Evolutionary conservation across 2,797 vertebrate species (phyloP).

Genomic region (Mormyrus hasselquistii): DNA sequence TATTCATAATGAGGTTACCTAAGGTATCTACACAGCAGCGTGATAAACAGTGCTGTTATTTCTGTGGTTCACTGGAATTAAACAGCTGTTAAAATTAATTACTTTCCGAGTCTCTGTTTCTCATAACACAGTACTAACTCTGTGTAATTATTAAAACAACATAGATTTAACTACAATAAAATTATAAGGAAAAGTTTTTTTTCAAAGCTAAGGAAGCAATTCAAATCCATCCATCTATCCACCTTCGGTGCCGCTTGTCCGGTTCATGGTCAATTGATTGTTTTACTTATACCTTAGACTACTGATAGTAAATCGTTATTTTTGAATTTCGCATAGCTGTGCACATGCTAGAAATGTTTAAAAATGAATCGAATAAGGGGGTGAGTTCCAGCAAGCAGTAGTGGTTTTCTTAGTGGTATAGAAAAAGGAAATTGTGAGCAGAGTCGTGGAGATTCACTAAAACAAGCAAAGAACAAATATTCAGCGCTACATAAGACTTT

Average conservation of each 20-base stretch:
- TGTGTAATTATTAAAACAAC: neutral
- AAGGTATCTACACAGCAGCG: neutral
- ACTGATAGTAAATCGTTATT: neutral
- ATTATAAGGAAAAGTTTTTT: neutral
- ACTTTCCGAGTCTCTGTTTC: neutral
- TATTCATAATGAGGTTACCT: neutral
- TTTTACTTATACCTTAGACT: neutral
- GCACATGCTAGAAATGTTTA: neutral
- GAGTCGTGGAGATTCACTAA: neutral
- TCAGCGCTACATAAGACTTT: neutral
- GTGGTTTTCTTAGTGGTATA: neutral
- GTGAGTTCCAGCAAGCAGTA: neutral
- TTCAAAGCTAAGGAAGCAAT: neutral
- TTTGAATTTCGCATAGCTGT: neutral
- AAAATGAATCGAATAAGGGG: neutral
- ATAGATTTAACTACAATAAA: neutral
- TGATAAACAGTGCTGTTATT: neutral
- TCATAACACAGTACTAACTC: neutral
- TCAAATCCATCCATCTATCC: neutral
- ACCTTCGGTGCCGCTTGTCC: neutral
- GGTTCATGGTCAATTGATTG: neutral
- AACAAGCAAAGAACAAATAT: neutral
- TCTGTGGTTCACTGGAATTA: neutral
- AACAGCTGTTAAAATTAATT: neutral
- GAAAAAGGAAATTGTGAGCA: neutral